Conservation (phyloP, 2,797 vertebrate species). For the Tapera naevia region DNA sequence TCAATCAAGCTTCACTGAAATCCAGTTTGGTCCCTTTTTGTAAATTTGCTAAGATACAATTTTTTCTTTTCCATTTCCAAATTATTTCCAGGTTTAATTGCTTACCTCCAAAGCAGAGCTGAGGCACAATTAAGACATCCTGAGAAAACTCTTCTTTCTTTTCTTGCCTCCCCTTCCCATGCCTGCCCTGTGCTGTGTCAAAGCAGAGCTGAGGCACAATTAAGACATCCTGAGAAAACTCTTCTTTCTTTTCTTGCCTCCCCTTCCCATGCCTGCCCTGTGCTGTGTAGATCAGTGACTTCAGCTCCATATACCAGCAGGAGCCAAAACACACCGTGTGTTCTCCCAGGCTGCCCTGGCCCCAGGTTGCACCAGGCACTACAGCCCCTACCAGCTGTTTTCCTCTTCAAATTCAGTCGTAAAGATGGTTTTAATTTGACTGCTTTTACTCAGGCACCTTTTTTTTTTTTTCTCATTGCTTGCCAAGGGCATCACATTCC, state of each 20-base stretch:
- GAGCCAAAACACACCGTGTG: not conserved
- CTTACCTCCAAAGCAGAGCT: not conserved
- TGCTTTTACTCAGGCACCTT: conserved; percentile 43
- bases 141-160: not conserved
- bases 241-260: not conserved
- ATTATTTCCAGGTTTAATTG: not conserved
- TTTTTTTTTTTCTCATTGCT: not conserved
- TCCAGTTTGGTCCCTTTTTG: not conserved
- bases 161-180: not conserved
- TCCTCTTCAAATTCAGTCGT: not conserved
- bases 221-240: not conserved
- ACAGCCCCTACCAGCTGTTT: conserved; percentile 20
- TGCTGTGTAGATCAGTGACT: not conserved
- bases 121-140: not conserved
- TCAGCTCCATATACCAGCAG: not conserved
- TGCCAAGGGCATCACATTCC: conserved; percentile 18
- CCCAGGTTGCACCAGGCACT: not conserved
- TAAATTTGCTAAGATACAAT: not conserved
- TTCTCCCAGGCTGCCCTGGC: not conserved
- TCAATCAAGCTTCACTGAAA: not conserved
- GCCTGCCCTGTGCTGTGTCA: not conserved
- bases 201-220: too few species aligned
- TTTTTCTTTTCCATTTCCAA: not conserved
- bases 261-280: rapidly evolving
- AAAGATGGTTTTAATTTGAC: conserved; percentile 47